These are phyloP conservation scores for Zaprionus lachaisei DNA, from an alignment of 1,140 invertebrate genomes.

Conservation along the genomic window DNA sequence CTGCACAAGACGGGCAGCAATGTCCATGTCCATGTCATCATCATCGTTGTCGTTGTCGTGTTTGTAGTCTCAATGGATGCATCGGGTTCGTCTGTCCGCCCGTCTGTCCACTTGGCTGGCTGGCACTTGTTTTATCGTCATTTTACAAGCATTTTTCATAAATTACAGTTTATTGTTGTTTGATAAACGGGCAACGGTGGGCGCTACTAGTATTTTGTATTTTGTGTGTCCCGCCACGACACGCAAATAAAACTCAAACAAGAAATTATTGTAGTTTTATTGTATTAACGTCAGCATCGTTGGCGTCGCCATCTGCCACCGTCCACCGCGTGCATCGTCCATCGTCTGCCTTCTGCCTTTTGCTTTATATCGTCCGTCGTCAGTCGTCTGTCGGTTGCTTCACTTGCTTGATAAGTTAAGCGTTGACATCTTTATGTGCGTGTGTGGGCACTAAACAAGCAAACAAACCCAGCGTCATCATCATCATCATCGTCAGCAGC, in stretches of 20 bases:
- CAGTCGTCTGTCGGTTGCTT: slow-evolving; percentile 31
- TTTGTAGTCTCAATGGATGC: slow-evolving; percentile 38
- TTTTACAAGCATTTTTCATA: slow-evolving; percentile 83
- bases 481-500: slow-evolving; percentile 13
- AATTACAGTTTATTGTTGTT: slow-evolving; percentile 83
- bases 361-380: slow-evolving; percentile 12
- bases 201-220: slow-evolving; percentile 77
- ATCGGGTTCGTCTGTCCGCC: slow-evolving; percentile 11
- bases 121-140: slow-evolving; percentile 81
- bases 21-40: slow-evolving; percentile 74
- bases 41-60: slow-evolving; percentile 46
- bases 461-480: slow-evolving; percentile 51
- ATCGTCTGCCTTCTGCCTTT: neutral
- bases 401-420: slow-evolving; percentile 78
- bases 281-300: slow-evolving; percentile 68
- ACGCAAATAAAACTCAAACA: slow-evolving; percentile 74
- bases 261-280: slow-evolving; percentile 78
- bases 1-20: slow-evolving; percentile 69
- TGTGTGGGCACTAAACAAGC: slow-evolving; percentile 75
- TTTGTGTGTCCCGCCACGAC: slow-evolving; percentile 59
- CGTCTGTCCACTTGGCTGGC: slow-evolving; percentile 29
- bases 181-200: slow-evolving; percentile 78
- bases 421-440: slow-evolving; percentile 80
- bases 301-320: slow-evolving; percentile 44
- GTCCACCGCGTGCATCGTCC: too few species aligned